Base-by-base conservation (phyloP, 2,797 vertebrate genomes). In the Eurystomus glaucurus region DNA sequence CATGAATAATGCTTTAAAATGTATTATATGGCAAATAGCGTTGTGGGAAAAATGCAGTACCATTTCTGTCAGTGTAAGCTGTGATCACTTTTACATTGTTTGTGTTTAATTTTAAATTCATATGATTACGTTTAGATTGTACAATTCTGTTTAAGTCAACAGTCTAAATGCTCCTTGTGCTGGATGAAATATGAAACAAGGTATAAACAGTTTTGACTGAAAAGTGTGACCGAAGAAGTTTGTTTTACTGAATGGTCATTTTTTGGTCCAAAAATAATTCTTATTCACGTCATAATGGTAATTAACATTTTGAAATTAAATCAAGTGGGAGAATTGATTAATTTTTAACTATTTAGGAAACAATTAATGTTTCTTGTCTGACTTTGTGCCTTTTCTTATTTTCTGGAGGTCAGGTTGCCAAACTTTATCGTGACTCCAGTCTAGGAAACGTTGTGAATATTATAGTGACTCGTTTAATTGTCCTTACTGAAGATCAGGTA, bases 321-420 rank as follows among this genome's bases (percentile, higher is more conserved):
- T 22, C 92, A n/a, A 68, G 14, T 8, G 7, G 26, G 22, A 50
- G 88, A 88, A 74, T n/a, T 26, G 26, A 35, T 60, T 92, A 22
- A 64, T 62, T 72, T 84, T 90, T 89, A 88, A 31, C 31, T 10
- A 8, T 68, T 66, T 85, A 71, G 92, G 50, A 84, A 48, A 52
- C 2, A 66, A 41, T 12, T 35, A 74, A 20, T 97, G 75, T 97
- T 98, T 99, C 99, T 99, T 99, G 99, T 99, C 99, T 99, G 99
- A 99, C 99, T 99, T 99, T 99, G 98, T 99, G 99, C 99, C 98
- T 99, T 99, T 99, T 99, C 98, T 99, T 99, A 98, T 99, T 99
- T 99, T 99, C 99, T 99, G 99, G 99, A 99, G 99, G 99, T 99
- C 99, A 99, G 99, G 99, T 99, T 99, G 99, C 99, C 99, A 99